A percentile compares a stretch with the other conserved stretches of the same genome.
Evolutionary conservation across 92 coral and sea anemone genomes (phyloP).

Genomic region (Epizoanthus fatuus): DNA sequence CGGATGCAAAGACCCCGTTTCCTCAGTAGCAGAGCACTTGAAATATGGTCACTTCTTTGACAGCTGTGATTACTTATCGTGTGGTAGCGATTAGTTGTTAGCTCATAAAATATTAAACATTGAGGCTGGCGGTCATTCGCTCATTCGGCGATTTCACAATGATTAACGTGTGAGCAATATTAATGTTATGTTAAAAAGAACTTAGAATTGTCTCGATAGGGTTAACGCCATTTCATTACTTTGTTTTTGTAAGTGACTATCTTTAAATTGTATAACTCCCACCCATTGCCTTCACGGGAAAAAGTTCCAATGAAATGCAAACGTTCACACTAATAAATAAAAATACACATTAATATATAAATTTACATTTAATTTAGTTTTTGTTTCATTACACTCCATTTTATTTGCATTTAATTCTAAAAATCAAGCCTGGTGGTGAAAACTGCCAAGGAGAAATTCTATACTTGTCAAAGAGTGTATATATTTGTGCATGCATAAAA

Average conservation of each 20-base stretch:
- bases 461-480: too few species aligned
- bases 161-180: not conserved
- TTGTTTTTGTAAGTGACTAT: not conserved
- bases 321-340: not conserved
- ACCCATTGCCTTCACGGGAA: not conserved
- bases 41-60: constrained; percentile 14
- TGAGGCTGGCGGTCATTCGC: not conserved
- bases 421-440: too few species aligned
- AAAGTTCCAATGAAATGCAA: not conserved
- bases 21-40: constrained; percentile 7
- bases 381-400: too few species aligned
- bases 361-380: too few species aligned
- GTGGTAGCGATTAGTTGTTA: constrained; percentile 7
- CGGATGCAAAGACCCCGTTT: not conserved
- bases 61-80: constrained; percentile 16
- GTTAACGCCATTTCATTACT: not conserved
- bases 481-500: too few species aligned
- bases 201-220: not conserved
- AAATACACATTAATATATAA: not conserved
- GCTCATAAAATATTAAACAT: constrained; percentile 25
- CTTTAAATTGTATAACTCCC: too few species aligned
- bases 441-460: too few species aligned
- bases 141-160: constrained; percentile 7
- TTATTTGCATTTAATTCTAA: too few species aligned
- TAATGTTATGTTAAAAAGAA: not conserved